Conservation (phyloP, 2,888 invertebrate species). For the Drosophila colorata region DNA sequence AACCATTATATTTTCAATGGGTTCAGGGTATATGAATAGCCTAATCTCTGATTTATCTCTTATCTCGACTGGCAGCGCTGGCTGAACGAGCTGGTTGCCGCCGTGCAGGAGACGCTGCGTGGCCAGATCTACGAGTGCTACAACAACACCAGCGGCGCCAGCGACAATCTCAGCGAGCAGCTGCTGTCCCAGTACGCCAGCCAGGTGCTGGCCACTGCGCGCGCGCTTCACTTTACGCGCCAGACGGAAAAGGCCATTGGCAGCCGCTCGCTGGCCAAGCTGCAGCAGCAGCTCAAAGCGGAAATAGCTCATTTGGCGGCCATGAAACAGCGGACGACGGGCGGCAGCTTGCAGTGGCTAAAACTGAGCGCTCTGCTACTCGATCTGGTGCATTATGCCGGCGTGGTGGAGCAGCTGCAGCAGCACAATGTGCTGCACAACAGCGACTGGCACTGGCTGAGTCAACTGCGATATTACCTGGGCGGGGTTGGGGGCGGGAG, state of each 20-base stretch:
- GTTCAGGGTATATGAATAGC: too few relatives aligned
- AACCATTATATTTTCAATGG: too few relatives aligned
- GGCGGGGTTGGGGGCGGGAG: slow-evolving; percentile 28
- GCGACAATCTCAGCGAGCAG: slow-evolving; percentile 85
- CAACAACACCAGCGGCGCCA: slow-evolving; percentile 53
- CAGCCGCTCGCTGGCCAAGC: slow-evolving; percentile 87
- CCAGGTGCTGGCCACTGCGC: slow-evolving; percentile 94
- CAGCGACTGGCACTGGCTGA: slow-evolving; percentile 97
- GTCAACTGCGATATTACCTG: slow-evolving; percentile 94
- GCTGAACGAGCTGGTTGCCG: slow-evolving; percentile 89
- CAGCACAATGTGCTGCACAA: slow-evolving; percentile 88
- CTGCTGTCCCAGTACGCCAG: slow-evolving; percentile 86
- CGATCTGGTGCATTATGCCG: slow-evolving; percentile 96
- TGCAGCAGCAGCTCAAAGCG: slow-evolving; percentile 86
- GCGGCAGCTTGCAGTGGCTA: slow-evolving; percentile 88
- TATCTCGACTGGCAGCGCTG: slow-evolving; percentile 68
- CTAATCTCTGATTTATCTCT: neutral
- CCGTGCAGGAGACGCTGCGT: slow-evolving; percentile 92
- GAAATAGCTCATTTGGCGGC: slow-evolving; percentile 81
- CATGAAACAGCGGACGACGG: slow-evolving; percentile 76
- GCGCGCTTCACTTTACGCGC: slow-evolving; percentile 93
- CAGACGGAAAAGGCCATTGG: slow-evolving; percentile 93
- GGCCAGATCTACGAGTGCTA: slow-evolving; percentile 88
- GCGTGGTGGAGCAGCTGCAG: slow-evolving; percentile 92
- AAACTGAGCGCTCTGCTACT: slow-evolving; percentile 97